Base-by-base conservation (phyloP, 64 coral and sea anemone species). In the Stichodactyla helianthus region DNA sequence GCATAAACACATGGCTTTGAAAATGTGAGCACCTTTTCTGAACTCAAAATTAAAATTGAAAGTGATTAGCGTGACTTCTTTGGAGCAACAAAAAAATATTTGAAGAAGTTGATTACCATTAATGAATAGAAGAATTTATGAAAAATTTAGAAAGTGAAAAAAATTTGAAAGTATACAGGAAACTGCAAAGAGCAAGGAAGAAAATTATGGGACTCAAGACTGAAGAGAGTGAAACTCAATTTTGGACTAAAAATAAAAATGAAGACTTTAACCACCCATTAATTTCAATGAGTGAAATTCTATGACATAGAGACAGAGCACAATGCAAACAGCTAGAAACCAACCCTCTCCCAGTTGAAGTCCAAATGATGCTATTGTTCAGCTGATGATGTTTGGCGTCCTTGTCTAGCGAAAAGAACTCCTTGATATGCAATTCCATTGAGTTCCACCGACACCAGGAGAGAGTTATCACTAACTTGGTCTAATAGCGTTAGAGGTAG, bases 341-440 rank as follows among this genome's bases (percentile, higher is more conserved):
- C 68, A 74, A 74, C 25, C 68, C 68, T 74, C 68, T 74, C 10
- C 68, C 25, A 74, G 4, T 27, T 11, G 63, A 74, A 74, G 25
- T 4, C 25, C n/a, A 74, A 74, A 74, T 12, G 68, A 25, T 74
- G 68, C 25, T 31, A 74, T 74, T 28, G 68, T 13, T 31, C 68
- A 31, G n/a, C 68, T 31, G 35, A 54, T 50, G 77, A 2, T 3
- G 51, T 19, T 20, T 52, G 78, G 6, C 78, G 78, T 51, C 78
- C 78, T 91, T 88, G 93, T 51, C 93, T 87, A 10, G 97, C 97
- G 80, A 95, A 95, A 6, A 99, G 81, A 26, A 99, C 97, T 14
- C 97, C 97, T 90, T 99, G 97, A 54, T 99, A 99, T 14, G 86
- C 90, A 12, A 95, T 27, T 25, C 97, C 97, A 88, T 99, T 99